Percentiles rank a stretch among this genome's conserved stretches.
Evolutionary conservation across 2,113 vertebrate genomes (phyloP).

Genomic region (Pardalotus punctatus): DNA sequence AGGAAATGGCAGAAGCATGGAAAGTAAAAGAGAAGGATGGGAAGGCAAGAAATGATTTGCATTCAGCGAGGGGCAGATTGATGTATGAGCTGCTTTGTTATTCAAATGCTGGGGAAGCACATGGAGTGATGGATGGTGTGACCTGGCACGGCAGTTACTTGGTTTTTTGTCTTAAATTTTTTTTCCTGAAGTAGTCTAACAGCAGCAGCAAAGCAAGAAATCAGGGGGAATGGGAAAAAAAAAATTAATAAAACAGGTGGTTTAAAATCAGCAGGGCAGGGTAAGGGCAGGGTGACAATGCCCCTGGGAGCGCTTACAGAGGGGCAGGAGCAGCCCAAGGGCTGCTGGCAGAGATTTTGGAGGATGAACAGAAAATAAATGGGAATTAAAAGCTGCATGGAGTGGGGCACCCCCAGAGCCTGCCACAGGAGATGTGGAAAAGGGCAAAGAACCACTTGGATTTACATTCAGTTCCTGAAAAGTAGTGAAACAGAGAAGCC

Average conservation of each 20-base stretch:
- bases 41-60: not conserved
- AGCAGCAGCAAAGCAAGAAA: not conserved
- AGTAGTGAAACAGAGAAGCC: rapidly evolving
- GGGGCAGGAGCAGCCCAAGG: not conserved
- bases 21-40: not conserved
- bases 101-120: not conserved
- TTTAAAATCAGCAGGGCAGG: not conserved
- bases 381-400: not conserved
- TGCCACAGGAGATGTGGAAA: not conserved
- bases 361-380: not conserved
- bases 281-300: not conserved
- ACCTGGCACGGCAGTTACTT: not conserved
- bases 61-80: not conserved
- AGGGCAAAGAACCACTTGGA: not conserved
- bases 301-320: not conserved
- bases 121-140: not conserved
- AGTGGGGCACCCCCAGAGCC: not conserved
- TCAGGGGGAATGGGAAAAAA: not conserved
- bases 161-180: not conserved
- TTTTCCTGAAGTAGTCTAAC: not conserved
- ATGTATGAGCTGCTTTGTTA: not conserved
- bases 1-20: not conserved
- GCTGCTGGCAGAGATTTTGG: not conserved
- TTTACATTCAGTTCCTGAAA: not conserved
- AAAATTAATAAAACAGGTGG: not conserved